Evolutionary conservation across 2,888 invertebrate genomes (phyloP), one percentile per base, ranked within the genome.

Genomic region (Osmoderma eremita): DNA sequence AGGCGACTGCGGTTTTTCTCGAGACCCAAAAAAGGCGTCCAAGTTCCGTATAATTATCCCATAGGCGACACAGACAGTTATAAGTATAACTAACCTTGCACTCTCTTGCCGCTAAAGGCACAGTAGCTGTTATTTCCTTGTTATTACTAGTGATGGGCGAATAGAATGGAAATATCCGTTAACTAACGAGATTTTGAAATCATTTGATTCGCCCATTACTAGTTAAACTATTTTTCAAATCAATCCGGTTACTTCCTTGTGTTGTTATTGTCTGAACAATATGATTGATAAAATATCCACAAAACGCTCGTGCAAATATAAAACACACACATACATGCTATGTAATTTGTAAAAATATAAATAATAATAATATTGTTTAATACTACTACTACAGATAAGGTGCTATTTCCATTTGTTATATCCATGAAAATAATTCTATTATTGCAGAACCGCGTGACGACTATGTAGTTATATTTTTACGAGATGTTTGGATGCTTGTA

Each of bases 41-140:
- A 41, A 62, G 58, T 67, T 61, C 13, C 38, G 22, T 39, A 42
- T 64, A 13, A 30, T 24, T 30, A 13, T 15, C 3, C 13, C 42
- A 3, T 53, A 36, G 39, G 12, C 30, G 39, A 51, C 17, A 36
- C 22, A 54, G 17, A 54, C 15, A 41, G 5, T 41, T 22, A 64
- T 64, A n/a, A n/a, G n/a, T n/a, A n/a, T n/a, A 64, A 64, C 58
- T 66, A 61, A 66, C 65, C 65, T 66, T 66, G 65, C 65, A 66
- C 65, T 61, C 65, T 65, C 30, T 36, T 53, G 30, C 45, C 42
- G 54, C 24, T 17, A 41, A 49, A 30, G 17, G 45, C 30, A 30
- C 36, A 45, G 17, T 42, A 36, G 15, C 15, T 24, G n/a, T 63
- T 50, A 8, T 63, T 13, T 39, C 2, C 2, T 41, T 41, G 18